phyloP scores from a whole-genome alignment of 2,888 invertebrate genomes.

The Euphydryas editha region DNA sequence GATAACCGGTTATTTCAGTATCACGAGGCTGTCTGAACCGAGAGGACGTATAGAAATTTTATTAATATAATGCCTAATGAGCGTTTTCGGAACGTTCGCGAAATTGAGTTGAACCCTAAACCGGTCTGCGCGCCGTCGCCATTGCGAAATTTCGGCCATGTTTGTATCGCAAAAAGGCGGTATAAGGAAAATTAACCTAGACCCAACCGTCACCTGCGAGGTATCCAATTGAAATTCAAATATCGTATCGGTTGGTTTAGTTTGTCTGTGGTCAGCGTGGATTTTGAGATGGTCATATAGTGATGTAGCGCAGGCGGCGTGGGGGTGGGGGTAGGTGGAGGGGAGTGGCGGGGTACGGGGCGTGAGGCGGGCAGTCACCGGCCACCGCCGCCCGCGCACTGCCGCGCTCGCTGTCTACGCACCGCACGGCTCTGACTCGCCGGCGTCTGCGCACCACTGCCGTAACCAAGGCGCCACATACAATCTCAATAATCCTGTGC shows the following conservation, averaged over 20 bases:
- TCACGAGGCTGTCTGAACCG: slow-evolving; percentile 67
- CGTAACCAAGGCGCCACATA: slow-evolving; percentile 31
- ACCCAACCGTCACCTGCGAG: slow-evolving; percentile 53
- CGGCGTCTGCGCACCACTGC: slow-evolving; percentile 45
- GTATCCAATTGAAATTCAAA: slow-evolving; percentile 47
- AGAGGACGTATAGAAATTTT: slow-evolving; percentile 66
- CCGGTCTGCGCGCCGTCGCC: slow-evolving; percentile 65
- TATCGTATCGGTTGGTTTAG: slow-evolving; percentile 44
- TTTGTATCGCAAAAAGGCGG: slow-evolving; percentile 72
- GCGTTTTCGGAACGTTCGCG: slow-evolving; percentile 58
- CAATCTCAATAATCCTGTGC: slow-evolving; percentile 34
- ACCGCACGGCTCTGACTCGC: slow-evolving; percentile 69
- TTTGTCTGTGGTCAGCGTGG: slow-evolving; percentile 46
- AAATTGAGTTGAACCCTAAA: slow-evolving; percentile 61
- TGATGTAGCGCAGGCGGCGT: slow-evolving; percentile 62
- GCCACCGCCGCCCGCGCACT: slow-evolving; percentile 63
- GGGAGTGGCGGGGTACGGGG: slow-evolving; percentile 63
- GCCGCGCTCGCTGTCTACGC: slow-evolving; percentile 55
- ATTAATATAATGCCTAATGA: slow-evolving; percentile 52
- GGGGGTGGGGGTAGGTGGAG: slow-evolving; percentile 52
- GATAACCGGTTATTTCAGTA: slow-evolving; percentile 75
- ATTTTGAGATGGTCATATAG: slow-evolving; percentile 48
- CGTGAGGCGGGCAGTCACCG: slow-evolving; percentile 68
- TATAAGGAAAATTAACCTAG: slow-evolving; percentile 59
- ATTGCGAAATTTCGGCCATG: slow-evolving; percentile 78